These are phyloP conservation scores for Orthosia cruda DNA, from an alignment of 2,888 invertebrate genomes.

Conservation along the genomic window DNA sequence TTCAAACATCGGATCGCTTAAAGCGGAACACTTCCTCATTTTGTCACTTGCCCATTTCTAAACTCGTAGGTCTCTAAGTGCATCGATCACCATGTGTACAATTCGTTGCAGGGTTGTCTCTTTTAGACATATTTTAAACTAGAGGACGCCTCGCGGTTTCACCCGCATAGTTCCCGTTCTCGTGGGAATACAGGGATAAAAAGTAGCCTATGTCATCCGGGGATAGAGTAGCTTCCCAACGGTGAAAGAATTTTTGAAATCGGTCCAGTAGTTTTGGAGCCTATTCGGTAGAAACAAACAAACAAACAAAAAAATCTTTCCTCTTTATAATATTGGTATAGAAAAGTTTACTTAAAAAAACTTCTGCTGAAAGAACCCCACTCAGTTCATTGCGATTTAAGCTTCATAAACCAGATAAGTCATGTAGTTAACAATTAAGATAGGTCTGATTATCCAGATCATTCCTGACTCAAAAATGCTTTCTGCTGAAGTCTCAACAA, in stretches of 20 bases:
- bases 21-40: slow-evolving; percentile 68
- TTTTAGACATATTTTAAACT: not conserved
- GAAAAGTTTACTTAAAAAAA: not conserved
- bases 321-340: too few relatives aligned
- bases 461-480: not conserved
- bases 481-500: not conserved
- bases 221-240: too few relatives aligned
- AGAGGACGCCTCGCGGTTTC: too few relatives aligned
- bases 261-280: too few relatives aligned
- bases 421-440: not conserved
- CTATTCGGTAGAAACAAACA: too few relatives aligned
- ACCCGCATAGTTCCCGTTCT: too few relatives aligned
- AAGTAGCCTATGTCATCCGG: too few relatives aligned
- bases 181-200: too few relatives aligned
- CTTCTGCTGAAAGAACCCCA: not conserved
- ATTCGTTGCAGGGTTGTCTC: slow-evolving; percentile 59
- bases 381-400: not conserved
- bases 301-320: too few relatives aligned
- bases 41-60: slow-evolving; percentile 68
- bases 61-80: slow-evolving; percentile 63
- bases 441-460: not conserved
- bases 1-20: slow-evolving; percentile 56
- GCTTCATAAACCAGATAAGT: not conserved
- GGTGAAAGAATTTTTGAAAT: too few relatives aligned
- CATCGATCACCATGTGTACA: slow-evolving; percentile 67